Evolutionary conservation across 2,888 invertebrate species (phyloP).

Genomic region (Scaptomyza reducta): DNA sequence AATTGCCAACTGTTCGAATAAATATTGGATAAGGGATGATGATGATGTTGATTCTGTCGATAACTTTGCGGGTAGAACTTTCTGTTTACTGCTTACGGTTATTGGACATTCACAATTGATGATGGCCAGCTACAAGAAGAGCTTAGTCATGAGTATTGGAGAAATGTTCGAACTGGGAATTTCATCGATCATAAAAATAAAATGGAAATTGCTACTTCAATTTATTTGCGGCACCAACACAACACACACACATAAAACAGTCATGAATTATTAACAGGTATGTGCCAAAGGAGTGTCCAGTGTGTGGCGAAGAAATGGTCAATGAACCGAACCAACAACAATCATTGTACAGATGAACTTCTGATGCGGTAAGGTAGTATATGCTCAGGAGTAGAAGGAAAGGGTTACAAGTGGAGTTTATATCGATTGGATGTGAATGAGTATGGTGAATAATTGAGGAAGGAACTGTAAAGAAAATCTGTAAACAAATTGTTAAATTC

Average conservation of each 20-base stretch:
- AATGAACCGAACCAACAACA: constrained; percentile 37
- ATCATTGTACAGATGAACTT: constrained; percentile 3
- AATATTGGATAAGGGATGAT: constrained; percentile 30
- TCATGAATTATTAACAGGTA: constrained; percentile 75
- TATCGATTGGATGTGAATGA: constrained; percentile 23
- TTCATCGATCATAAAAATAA: constrained; percentile 84
- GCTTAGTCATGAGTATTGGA: constrained; percentile 31
- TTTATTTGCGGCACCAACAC: constrained; percentile 70
- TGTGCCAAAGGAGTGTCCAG: constrained; percentile 53
- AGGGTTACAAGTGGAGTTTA: background rate
- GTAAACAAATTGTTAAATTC: no score
- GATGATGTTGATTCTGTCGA: constrained; percentile 19
- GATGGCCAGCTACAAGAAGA: constrained; percentile 30
- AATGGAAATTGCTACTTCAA: constrained; percentile 77
- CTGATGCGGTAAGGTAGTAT: background rate
- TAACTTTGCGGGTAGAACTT: constrained; percentile 11
- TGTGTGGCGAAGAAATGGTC: constrained; percentile 16
- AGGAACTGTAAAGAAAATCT: background rate
- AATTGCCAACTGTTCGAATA: constrained; percentile 1
- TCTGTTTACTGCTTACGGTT: constrained; percentile 58
- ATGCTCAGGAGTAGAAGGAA: background rate
- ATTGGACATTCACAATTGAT: constrained; percentile 50
- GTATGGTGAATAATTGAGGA: background rate
- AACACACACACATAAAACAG: constrained; percentile 54
- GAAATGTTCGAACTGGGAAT: constrained; percentile 82